Percentiles rank a stretch among this genome's conserved stretches.
Evolutionary conservation across 2,888 invertebrate genomes (phyloP).

Genomic region (Dione juno): DNA sequence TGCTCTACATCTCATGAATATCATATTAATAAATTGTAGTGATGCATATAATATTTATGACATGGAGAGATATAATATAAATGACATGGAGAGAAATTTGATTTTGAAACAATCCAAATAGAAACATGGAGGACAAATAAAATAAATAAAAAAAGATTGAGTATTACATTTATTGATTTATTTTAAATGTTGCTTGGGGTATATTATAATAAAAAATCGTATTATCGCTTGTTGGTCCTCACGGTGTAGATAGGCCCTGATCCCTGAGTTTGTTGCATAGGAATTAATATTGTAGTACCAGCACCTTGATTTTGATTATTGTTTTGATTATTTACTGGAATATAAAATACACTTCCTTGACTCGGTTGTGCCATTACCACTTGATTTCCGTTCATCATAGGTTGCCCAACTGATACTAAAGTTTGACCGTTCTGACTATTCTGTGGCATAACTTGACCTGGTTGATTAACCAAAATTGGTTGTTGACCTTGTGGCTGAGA

Average conservation of each 20-base stretch:
- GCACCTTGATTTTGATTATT: constrained; percentile 31
- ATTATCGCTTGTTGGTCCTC: neutral
- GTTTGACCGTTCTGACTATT: constrained; percentile 16
- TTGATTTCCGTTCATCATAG: constrained; percentile 25
- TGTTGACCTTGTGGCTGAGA: constrained; percentile 36
- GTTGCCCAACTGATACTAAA: constrained; percentile 15
- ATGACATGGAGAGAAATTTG: too few species aligned
- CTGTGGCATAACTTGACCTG: constrained; percentile 37
- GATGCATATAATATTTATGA: too few species aligned
- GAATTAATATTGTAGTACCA: constrained; percentile 48
- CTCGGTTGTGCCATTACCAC: constrained; percentile 36
- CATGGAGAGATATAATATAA: too few species aligned
- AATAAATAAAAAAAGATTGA: too few species aligned
- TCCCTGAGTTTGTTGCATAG: constrained; percentile 47
- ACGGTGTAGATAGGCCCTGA: constrained; percentile 32
- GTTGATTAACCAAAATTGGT: constrained; percentile 36
- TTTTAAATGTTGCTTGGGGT: neutral
- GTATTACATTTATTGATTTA: too few species aligned
- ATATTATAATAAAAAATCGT: neutral
- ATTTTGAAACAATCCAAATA: too few species aligned
- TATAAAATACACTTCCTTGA: constrained; percentile 49
- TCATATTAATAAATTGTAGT: too few species aligned
- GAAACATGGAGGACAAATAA: too few species aligned
- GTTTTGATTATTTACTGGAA: constrained; percentile 52
- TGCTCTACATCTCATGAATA: too few species aligned